These are phyloP conservation scores for Echinometra lucunter DNA, from an alignment of 53 echinoderm and acorn worm genomes.

Conservation along the genomic window DNA sequence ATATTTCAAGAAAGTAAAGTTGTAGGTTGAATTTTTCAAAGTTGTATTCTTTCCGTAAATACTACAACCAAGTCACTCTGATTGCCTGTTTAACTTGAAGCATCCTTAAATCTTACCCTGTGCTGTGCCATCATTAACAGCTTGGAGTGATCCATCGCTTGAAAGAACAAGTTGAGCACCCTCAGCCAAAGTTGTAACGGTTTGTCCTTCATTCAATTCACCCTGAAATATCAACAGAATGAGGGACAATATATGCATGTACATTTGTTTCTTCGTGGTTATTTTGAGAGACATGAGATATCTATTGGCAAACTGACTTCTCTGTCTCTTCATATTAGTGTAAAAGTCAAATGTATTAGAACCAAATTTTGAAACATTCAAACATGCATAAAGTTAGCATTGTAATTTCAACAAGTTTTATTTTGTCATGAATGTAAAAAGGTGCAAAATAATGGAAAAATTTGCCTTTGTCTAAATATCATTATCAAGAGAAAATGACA, in stretches of 20 bases:
- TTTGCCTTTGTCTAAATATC: too few species aligned
- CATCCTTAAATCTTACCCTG: slow-evolving; percentile 68
- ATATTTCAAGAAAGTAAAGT: too few species aligned
- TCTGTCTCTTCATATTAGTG: not conserved
- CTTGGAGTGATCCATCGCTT: slow-evolving; percentile 79
- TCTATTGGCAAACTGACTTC: not conserved
- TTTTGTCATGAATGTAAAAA: not conserved
- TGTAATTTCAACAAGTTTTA: not conserved
- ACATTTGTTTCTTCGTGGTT: not conserved
- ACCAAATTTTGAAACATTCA: not conserved
- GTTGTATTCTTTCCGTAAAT: too few species aligned
- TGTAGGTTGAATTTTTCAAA: too few species aligned
- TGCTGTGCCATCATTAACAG: slow-evolving; percentile 82
- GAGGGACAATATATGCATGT: not conserved
- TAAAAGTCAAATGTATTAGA: not conserved
- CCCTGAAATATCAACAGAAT: slow-evolving; percentile 46
- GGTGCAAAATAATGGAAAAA: not conserved
- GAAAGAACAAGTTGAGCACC: slow-evolving; percentile 95
- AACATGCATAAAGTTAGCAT: not conserved
- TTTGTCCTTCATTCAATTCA: slow-evolving; percentile 88
- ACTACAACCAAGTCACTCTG: too few species aligned
- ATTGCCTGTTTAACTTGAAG: too few species aligned
- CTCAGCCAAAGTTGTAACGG: slow-evolving; percentile 87
- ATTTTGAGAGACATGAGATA: not conserved
- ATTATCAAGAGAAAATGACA: not conserved